Evolutionary conservation across 2,888 invertebrate genomes (phyloP), one percentile per base, ranked within the genome.

Genomic region (Caenorhabditis sp.): DNA sequence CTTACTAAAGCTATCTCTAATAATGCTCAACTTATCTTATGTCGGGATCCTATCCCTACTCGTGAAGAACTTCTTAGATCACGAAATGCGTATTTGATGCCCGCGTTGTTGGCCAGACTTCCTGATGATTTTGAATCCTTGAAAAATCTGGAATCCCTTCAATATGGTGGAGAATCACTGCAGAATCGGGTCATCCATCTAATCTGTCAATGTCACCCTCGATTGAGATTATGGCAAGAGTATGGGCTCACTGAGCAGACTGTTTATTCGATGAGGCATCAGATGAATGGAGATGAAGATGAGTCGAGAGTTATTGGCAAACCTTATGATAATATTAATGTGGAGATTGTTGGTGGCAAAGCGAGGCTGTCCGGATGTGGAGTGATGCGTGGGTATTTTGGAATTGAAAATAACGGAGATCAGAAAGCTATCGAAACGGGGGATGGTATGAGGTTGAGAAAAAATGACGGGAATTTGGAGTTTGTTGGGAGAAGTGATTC

Each of bases 171-270:
- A 12, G 84, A 84, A 66, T 20, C 68, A 17, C 59, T 83, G 0
- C 58, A 56, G 1, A 57, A 53, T 4, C 50, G 61, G 8, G 72
- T 67, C 7, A 25, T 70, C 4, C 60, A 57, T n/a, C 63, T 31
- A 17, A 31, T 62, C 59, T 54, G 17, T 4, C n/a, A 43, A 4
- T 58, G n/a, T 12, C 49, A 26, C n/a, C 12, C 25, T 50, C 26
- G 17, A 14, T 56, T 63, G 20, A 54, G 23, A 20, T 50, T 78
- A 12, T 77, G 27, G n/a, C 80, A 84, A 60, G 81, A 84, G 36
- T 84, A 74, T 59, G 84, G 84, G 8, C 66, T 83, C 20, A 83
- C 85, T 0, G 85, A 85, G 57, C 84, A 84, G 58, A 73, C 83
- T 12, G 80, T 85, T 27, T 85, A 84, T 67, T 76, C 85, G 1